Percentiles rank a stretch among this genome's conserved stretches.
Conservation (phyloP, 2,797 vertebrate genomes). For the Vespertilio murinus region DNA sequence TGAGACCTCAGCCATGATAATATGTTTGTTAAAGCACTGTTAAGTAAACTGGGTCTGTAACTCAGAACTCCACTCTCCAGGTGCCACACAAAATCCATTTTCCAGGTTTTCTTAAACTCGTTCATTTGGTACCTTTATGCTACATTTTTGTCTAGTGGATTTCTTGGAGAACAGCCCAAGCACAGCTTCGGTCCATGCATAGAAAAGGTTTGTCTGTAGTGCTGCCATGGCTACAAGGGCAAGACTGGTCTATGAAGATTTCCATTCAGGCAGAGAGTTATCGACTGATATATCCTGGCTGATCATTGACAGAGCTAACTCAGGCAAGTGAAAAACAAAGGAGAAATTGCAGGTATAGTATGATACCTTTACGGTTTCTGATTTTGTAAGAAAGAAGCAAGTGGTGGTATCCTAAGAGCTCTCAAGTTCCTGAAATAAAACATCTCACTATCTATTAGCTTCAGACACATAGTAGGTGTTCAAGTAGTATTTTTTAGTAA, state of each 20-base stretch:
- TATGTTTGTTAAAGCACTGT: background rate
- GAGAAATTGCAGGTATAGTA: background rate
- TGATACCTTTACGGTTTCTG: background rate
- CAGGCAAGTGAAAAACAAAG: background rate
- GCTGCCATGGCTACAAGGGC: background rate
- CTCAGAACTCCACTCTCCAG: background rate
- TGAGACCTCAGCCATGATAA: background rate
- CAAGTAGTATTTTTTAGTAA: conserved; percentile 5
- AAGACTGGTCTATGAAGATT: conserved; percentile 17
- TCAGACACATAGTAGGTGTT: background rate
- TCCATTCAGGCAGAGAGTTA: conserved; percentile 22
- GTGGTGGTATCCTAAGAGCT: background rate
- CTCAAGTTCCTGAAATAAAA: background rate
- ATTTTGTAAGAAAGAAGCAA: background rate
- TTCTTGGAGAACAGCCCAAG: conserved; percentile 52
- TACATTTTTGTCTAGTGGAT: background rate
- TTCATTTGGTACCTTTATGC: conserved; percentile 17
- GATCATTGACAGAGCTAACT: background rate
- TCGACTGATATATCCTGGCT: background rate
- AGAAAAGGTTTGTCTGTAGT: background rate
- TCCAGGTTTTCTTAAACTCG: conserved; percentile 34
- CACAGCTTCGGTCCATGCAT: conserved; percentile 27
- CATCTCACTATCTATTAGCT: background rate
- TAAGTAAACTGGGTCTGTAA: background rate
- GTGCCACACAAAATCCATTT: background rate